Base-by-base conservation (phyloP, 2,113 vertebrate genomes). In the Perca schrenkii region DNA sequence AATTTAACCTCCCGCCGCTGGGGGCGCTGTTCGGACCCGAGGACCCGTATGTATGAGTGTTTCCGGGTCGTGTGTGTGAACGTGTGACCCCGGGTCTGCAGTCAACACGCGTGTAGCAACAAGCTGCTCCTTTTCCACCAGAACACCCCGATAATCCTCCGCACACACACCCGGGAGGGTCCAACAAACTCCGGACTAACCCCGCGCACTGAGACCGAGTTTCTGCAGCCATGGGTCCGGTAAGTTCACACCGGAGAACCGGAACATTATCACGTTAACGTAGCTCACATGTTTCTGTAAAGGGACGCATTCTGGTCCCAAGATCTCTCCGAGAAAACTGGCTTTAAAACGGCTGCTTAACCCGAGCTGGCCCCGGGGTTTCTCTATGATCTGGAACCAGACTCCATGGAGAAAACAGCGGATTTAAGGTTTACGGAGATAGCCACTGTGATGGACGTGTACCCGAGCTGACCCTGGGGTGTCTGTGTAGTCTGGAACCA, bases 21-120 rank as follows among this genome's bases (percentile, higher is more conserved):
- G 81, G 19, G 84, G 61, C 82, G 82, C 82, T 78, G 64, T 28
- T 4, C 8, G 1, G 40, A 0, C 40, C 40, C 2, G 8, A 40
- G 40, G 40, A 40, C 40, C 40, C 40, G 40, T 2, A 40, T 2
- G 3, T 25, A 3, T 0, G 5, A 36, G 0, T 47, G 31, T 43
- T 91, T 89, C 92, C 92, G 84, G 90, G 21, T 85, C 4, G 11
- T 19, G 6, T 6, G 2, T 36, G 7, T n/a, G 60, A 71, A 3
- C 6, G 34, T 34, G 34, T 34, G 34, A 34, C 34, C 40, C 50
- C 21, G 47, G 2, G 4, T 8, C 3, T 28, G 43, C 8, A 14
- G 10, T 47, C 19, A 13, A 70, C 73, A 54, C 89, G 65, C 87
- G 89, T 91, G 91, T n/a, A 46, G 72, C 4, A 43, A 19, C 62